A percentile compares a stretch with the other conserved stretches of the same genome.
Conservation (phyloP, 2,113 vertebrate genomes). For the Pelvicachromis taeniatus region DNA sequence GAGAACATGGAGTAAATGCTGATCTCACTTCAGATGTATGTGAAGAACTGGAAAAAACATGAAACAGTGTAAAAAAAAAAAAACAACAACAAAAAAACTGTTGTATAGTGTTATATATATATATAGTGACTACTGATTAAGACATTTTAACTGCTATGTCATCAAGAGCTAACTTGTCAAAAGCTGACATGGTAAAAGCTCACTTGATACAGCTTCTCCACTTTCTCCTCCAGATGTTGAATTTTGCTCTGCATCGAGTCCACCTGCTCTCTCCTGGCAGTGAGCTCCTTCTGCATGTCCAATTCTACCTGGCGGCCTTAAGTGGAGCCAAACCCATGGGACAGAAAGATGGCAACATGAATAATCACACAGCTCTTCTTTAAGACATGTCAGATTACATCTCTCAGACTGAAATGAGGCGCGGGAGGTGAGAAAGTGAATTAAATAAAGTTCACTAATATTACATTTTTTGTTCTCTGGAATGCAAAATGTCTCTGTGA, state of each 20-base stretch:
- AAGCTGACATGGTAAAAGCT: neutral
- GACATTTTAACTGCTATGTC: neutral
- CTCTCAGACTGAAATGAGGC: neutral
- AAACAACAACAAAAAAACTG: neutral
- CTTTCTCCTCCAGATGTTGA: conserved; percentile 79
- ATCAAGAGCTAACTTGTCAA: neutral
- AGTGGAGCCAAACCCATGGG: neutral
- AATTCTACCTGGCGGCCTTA: conserved; percentile 79
- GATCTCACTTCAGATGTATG: neutral
- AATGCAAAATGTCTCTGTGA: neutral
- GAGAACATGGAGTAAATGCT: neutral
- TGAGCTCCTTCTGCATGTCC: conserved; percentile 84
- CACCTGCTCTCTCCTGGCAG: conserved; percentile 78
- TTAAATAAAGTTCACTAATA: neutral
- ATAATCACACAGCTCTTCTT: neutral
- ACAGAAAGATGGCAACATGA: neutral
- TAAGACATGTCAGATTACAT: neutral
- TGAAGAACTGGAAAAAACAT: neutral
- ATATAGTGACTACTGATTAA: neutral
- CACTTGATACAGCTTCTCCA: conserved; percentile 76
- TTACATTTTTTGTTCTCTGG: neutral
- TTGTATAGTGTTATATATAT: neutral
- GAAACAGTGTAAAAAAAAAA: neutral
- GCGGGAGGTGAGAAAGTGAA: neutral
- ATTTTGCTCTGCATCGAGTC: conserved; percentile 81